Conservation (phyloP, 2,797 vertebrate genomes). For the Myripristis murdjan region DNA sequence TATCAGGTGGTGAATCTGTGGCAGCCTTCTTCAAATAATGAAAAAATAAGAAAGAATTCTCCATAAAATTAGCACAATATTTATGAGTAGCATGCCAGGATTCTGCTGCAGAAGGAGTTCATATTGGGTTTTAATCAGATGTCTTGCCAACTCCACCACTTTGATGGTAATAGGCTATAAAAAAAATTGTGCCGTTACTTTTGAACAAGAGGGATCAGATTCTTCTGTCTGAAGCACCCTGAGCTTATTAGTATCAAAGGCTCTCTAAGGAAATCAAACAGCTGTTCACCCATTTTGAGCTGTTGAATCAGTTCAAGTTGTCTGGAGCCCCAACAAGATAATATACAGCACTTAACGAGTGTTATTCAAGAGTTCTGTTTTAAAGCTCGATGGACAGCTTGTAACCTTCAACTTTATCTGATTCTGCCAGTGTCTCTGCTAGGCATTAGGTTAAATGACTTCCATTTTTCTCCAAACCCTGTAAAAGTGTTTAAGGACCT, state of each 20-base stretch:
- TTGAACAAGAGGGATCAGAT: too few relatives aligned
- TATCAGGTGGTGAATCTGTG: background rate
- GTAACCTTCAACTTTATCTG: constrained; percentile 70
- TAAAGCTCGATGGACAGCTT: constrained; percentile 65
- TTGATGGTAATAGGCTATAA: too few relatives aligned
- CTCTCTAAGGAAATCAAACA: constrained; percentile 31
- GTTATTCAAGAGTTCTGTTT: constrained; percentile 35
- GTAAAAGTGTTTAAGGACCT: constrained; percentile 71
- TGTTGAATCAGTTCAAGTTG: constrained; percentile 47
- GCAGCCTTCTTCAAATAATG: background rate
- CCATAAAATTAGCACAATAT: constrained; percentile 16
- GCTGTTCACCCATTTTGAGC: constrained; percentile 25
- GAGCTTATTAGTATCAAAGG: constrained; percentile 8
- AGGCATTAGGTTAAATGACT: constrained; percentile 73
- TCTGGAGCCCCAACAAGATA: constrained; percentile 35
- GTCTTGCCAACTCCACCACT: constrained; percentile 1
- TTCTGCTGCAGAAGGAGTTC: too few relatives aligned
- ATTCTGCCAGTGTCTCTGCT: constrained; percentile 62
- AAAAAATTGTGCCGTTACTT: background rate
- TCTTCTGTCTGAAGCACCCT: background rate
- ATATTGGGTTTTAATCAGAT: too few relatives aligned
- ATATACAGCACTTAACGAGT: constrained; percentile 42
- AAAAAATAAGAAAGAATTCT: background rate
- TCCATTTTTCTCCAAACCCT: constrained; percentile 64
- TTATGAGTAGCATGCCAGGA: background rate